Evolutionary conservation across 2,888 invertebrate genomes (phyloP).

Genomic region (Drosophila ezoana): DNA sequence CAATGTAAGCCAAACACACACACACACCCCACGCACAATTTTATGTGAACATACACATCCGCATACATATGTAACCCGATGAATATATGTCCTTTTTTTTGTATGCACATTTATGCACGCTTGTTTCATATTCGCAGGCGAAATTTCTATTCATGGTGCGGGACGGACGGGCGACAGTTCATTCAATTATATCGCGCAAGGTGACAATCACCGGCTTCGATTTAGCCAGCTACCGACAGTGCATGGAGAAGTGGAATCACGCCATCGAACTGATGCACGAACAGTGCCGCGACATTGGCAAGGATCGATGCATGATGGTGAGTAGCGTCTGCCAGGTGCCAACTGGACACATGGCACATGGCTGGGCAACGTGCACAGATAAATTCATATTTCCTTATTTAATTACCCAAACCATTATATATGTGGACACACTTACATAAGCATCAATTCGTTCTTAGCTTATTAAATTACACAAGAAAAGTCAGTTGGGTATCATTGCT

Average conservation of each 20-base stretch:
- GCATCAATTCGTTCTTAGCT: too few species aligned
- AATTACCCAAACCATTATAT: neutral
- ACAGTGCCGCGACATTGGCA: slow-evolving; percentile 94
- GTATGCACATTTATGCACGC: slow-evolving; percentile 8
- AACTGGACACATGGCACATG: neutral
- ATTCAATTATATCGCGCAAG: slow-evolving; percentile 98
- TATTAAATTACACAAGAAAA: too few species aligned
- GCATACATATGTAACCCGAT: neutral
- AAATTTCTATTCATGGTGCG: slow-evolving; percentile 99
- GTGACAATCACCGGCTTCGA: slow-evolving; percentile 94
- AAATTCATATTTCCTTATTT: neutral
- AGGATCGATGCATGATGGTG: slow-evolving; percentile 91
- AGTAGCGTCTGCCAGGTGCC: slow-evolving; percentile 51
- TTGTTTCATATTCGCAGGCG: slow-evolving; percentile 85
- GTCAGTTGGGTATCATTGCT: too few species aligned
- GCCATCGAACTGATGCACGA: slow-evolving; percentile 97
- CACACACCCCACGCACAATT: neutral
- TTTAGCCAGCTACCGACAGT: slow-evolving; percentile 96
- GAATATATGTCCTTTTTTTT: neutral
- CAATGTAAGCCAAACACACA: slow-evolving; percentile 86
- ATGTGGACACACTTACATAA: neutral
- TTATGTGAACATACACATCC: neutral
- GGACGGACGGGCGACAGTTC: slow-evolving; percentile 98
- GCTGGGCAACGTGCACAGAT: neutral
- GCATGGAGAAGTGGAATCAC: slow-evolving; percentile 98